Evolutionary conservation across 2,888 invertebrate genomes (phyloP), one percentile per base, ranked within the genome.

Genomic region (Hololepta plana): DNA sequence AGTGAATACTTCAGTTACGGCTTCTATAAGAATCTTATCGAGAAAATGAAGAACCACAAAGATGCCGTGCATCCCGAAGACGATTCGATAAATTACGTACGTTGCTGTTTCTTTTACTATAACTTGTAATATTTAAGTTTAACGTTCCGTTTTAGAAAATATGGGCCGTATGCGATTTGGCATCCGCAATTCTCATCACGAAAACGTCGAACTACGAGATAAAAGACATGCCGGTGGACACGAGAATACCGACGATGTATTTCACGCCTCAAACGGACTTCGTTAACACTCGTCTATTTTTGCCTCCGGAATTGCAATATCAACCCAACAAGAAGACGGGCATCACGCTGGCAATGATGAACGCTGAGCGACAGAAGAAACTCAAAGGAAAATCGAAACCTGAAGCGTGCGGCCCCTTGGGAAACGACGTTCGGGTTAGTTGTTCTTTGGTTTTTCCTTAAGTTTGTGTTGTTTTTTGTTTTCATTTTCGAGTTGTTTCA

Each of bases 101-200:
- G 72, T 58, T 35, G 11, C 23, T 28, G n/a, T n/a, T n/a, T n/a
- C n/a, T n/a, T 20, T 20, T 4, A 20, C 11, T 20, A 20, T 9
- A 20, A 20, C 20, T 11, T n/a, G n/a, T n/a, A n/a, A n/a, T n/a
- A n/a, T n/a, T 11, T 2, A 4, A 11, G 11, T 26, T 3, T 9
- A 26, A 4, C 12, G 11, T 10, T 19, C 3, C 24, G n/a, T 28
- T 30, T 30, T 27, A 93, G 88, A 93, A 90, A 80, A 59, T 96
- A 50, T 96, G 93, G 81, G 84, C 93, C 14, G 72, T 88, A 27
- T 93, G 93, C 62, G 96, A 96, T 63, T 62, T 96, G 37, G 84
- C 91, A 9, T 74, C 90, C 62, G 81, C 85, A 24, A 66, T 96
- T 43, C 72, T 96, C 39, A 70, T 82, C 59, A 70, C 82, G 30